Conservation (phyloP, 2,888 invertebrate genomes). For the Drosophila rubida region DNA sequence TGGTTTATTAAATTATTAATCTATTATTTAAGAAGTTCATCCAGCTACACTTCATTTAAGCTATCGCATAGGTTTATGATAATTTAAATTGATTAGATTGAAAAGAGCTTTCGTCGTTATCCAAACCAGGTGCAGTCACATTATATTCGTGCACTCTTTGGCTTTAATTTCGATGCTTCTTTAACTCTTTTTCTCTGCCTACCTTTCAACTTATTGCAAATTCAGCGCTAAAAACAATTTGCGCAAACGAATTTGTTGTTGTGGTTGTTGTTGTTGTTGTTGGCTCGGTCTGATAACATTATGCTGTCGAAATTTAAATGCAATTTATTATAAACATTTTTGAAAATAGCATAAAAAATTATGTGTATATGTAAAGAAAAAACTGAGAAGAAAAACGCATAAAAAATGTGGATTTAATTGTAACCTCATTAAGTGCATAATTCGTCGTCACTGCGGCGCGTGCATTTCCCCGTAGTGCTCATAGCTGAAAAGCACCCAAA, state of each 20-base stretch:
- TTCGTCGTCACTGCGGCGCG: slow-evolving; percentile 50
- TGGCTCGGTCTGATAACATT: slow-evolving; percentile 47
- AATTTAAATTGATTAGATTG: too few species aligned
- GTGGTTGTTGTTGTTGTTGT: slow-evolving; percentile 25
- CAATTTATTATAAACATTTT: slow-evolving; percentile 57
- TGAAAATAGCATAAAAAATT: slow-evolving; percentile 16
- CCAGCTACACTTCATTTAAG: too few species aligned
- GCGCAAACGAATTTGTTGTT: slow-evolving; percentile 40
- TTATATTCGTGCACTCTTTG: slow-evolving; percentile 23
- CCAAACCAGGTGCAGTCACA: background rate
- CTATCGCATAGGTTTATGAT: too few species aligned
- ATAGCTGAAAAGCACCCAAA: slow-evolving; percentile 29
- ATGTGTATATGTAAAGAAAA: background rate
- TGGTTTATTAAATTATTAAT: too few species aligned
- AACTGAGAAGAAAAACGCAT: slow-evolving; percentile 6
- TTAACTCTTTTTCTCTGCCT: slow-evolving; percentile 21
- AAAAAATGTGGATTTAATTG: slow-evolving; percentile 35
- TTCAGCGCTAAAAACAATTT: slow-evolving; percentile 64
- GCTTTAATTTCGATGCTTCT: slow-evolving; percentile 7
- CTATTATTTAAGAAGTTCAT: too few species aligned
- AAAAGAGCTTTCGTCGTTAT: too few species aligned
- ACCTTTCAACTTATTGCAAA: slow-evolving; percentile 58
- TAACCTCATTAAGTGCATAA: slow-evolving; percentile 67
- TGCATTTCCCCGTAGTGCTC: slow-evolving; percentile 41
- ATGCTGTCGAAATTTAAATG: slow-evolving; percentile 65